Evolutionary conservation across 2,113 vertebrate species (phyloP).

Genomic region (Phylloscopus trochilus): DNA sequence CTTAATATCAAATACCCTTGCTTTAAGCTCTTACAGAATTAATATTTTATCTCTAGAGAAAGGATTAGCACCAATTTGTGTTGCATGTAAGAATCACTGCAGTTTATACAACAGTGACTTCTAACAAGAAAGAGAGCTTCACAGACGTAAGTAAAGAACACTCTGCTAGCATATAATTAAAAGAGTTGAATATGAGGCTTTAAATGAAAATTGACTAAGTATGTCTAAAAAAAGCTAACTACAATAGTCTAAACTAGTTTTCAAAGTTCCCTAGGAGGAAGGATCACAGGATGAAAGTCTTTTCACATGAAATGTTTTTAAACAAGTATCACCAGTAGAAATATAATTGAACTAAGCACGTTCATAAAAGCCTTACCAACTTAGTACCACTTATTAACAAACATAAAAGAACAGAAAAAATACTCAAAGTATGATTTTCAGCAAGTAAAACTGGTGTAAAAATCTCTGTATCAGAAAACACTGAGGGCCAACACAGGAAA

Average conservation of each 20-base stretch:
- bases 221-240: background rate
- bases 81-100: background rate
- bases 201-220: background rate
- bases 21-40: background rate
- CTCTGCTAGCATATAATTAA: background rate
- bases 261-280: background rate
- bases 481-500: background rate
- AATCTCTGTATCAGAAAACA: background rate
- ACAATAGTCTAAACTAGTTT: background rate
- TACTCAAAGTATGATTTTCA: background rate
- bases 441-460: background rate
- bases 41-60: background rate
- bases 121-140: background rate
- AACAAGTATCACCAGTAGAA: background rate
- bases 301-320: background rate
- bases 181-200: background rate
- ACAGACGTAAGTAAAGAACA: background rate
- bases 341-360: background rate
- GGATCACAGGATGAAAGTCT: background rate
- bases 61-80: background rate
- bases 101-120: background rate
- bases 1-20: background rate
- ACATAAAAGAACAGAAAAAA: rapidly evolving
- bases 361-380: background rate
- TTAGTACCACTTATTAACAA: background rate